Evolutionary conservation across 2,797 vertebrate species (phyloP).

Genomic region (Lindbergichthys nudifrons): DNA sequence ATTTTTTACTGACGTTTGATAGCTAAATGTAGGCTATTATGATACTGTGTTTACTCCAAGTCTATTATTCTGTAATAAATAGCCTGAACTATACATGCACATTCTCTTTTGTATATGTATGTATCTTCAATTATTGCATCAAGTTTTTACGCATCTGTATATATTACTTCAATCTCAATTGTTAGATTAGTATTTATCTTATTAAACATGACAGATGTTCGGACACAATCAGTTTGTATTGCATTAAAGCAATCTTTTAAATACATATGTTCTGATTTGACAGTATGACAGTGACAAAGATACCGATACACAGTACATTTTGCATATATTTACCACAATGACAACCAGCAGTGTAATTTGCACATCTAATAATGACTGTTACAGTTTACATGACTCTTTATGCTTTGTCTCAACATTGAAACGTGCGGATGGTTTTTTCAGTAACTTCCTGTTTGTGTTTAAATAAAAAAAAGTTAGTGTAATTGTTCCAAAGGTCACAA

Average conservation of each 20-base stretch:
- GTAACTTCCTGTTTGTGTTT: neutral
- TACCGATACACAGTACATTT: constrained; percentile 29
- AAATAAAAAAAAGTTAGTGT: neutral
- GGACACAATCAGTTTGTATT: constrained; percentile 11
- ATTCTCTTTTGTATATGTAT: neutral
- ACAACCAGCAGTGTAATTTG: constrained; percentile 17
- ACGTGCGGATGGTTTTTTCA: constrained; percentile 12
- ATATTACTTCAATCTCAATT: neutral
- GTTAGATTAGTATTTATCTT: neutral
- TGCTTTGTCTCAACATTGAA: constrained; percentile 19
- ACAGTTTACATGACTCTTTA: constrained; percentile 17
- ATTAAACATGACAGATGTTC: constrained; percentile 1
- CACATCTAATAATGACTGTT: constrained; percentile 17
- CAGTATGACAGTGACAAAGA: constrained; percentile 26
- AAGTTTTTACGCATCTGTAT: neutral
- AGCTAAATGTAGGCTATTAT: neutral
- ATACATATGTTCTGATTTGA: constrained; percentile 12
- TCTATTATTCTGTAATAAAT: neutral
- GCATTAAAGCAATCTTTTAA: constrained; percentile 34
- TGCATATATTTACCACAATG: constrained; percentile 12
- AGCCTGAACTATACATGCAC: neutral
- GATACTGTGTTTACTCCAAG: neutral
- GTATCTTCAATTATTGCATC: constrained; percentile 4
- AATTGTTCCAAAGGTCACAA: neutral
- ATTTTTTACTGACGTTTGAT: neutral